Percentiles rank a stretch among this genome's conserved stretches.
These are phyloP conservation scores for Enhydra lutris DNA, from an alignment of 2,113 vertebrate genomes.

Conservation along the genomic window DNA sequence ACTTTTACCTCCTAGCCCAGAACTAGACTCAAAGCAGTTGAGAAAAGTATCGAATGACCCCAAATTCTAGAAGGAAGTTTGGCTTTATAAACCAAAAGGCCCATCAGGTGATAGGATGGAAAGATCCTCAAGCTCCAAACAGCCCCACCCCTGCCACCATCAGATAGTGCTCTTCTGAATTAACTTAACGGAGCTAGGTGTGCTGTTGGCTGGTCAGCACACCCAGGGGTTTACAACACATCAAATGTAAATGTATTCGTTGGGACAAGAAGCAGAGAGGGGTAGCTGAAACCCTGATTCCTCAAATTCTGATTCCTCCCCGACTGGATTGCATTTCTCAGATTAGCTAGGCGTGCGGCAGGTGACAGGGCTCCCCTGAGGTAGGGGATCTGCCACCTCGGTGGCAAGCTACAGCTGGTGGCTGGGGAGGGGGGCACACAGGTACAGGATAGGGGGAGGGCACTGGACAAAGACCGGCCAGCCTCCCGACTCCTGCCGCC, in stretches of 20 bases:
- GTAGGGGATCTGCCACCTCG: not conserved
- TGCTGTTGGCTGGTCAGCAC: not conserved
- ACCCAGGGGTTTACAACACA: not conserved
- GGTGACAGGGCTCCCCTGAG: not conserved
- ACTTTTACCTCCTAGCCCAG: not conserved
- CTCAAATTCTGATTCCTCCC: conserved; percentile 3
- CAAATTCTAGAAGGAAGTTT: not conserved
- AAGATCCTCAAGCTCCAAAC: not conserved
- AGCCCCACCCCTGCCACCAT: not conserved
- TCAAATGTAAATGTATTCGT: not conserved
- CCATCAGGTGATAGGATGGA: not conserved
- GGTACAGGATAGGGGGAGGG: not conserved
- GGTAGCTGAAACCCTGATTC: not conserved
- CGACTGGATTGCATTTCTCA: not conserved
- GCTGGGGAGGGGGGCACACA: not conserved
- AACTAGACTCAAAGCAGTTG: not conserved
- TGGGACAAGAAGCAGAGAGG: not conserved
- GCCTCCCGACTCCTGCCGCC: not conserved
- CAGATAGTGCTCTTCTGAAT: not conserved
- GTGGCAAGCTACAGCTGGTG: not conserved
- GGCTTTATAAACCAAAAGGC: not conserved
- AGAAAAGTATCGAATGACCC: not conserved
- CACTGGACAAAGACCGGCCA: not conserved
- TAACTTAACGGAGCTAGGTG: not conserved
- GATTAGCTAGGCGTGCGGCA: not conserved